Evolutionary conservation across 2,797 vertebrate species (phyloP).

Genomic region (Ceyx erithaca): DNA sequence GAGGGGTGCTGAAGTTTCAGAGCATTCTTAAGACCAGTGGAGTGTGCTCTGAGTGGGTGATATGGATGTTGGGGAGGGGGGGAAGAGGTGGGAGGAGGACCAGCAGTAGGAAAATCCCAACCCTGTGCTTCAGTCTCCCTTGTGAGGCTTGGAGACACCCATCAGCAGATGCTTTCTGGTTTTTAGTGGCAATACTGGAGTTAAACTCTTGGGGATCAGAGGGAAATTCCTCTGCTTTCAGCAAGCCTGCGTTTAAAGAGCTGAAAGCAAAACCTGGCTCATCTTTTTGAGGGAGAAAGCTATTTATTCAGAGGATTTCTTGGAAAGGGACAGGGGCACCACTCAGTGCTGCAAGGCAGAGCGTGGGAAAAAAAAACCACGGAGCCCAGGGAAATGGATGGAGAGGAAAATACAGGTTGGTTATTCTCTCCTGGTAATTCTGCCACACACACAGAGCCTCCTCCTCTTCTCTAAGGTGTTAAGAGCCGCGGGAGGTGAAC

Average conservation of each 20-base stretch:
- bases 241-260: neutral
- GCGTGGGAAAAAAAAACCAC: neutral
- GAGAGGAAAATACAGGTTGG: neutral
- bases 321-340: neutral
- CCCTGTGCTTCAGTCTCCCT: neutral
- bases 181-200: neutral
- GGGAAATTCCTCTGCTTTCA: neutral
- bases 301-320: neutral
- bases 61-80: neutral
- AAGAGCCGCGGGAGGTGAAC: neutral
- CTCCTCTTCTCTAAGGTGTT: neutral
- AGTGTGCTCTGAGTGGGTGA: neutral
- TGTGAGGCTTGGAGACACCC: neutral
- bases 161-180: neutral
- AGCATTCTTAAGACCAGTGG: neutral
- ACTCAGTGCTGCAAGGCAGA: neutral
- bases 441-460: neutral
- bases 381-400: fast-evolving
- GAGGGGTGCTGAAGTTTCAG: neutral
- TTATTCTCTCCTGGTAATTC: neutral
- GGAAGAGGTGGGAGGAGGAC: neutral
- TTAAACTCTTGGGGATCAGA: neutral
- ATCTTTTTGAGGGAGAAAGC: neutral
- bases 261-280: neutral
- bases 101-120: neutral